phyloP scores from a whole-genome alignment of 30 jellyfish, hydroid and myxozoan species.

The Aurelia aurita complex sp. Pacific region DNA sequence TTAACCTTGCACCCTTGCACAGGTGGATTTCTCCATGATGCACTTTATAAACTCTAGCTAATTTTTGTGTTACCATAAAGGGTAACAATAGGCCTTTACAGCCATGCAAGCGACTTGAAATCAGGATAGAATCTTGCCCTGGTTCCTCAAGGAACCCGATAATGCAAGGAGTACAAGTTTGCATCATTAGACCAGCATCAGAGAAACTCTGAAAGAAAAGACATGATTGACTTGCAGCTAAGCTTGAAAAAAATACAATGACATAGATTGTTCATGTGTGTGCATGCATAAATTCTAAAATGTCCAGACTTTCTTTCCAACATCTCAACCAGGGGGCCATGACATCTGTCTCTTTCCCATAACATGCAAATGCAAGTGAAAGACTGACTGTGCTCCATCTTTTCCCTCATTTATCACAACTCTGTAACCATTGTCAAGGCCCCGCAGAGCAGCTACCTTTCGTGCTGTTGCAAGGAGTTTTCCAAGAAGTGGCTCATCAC shows the following conservation, averaged over 20 bases:
- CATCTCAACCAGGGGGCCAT: conserved; percentile 98
- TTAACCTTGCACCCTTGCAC: too few species aligned
- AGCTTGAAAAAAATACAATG: neutral
- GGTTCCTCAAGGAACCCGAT: too few species aligned
- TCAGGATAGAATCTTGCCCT: too few species aligned
- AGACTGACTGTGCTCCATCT: conserved; percentile 98
- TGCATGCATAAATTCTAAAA: conserved; percentile 1
- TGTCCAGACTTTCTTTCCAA: neutral
- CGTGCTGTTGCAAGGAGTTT: conserved; percentile 85
- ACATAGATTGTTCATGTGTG: conserved; percentile 25
- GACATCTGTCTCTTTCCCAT: conserved; percentile 98
- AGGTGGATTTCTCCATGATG: too few species aligned
- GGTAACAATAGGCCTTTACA: too few species aligned
- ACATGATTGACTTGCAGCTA: neutral
- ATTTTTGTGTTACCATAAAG: too few species aligned
- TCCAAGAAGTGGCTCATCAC: conserved; percentile 81
- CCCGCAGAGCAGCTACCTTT: conserved; percentile 79
- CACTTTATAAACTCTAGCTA: too few species aligned
- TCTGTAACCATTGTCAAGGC: conserved; percentile 89
- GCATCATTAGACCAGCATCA: too few species aligned
- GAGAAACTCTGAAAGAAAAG: conserved; percentile 2
- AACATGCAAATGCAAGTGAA: conserved; percentile 95
- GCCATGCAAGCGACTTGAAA: too few species aligned
- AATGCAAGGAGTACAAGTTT: too few species aligned
- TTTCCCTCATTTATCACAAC: conserved; percentile 93